Percentiles rank a stretch among this genome's conserved stretches.
Conservation (phyloP, 2,797 vertebrate genomes). For the Notoglanidium macrostoma region DNA sequence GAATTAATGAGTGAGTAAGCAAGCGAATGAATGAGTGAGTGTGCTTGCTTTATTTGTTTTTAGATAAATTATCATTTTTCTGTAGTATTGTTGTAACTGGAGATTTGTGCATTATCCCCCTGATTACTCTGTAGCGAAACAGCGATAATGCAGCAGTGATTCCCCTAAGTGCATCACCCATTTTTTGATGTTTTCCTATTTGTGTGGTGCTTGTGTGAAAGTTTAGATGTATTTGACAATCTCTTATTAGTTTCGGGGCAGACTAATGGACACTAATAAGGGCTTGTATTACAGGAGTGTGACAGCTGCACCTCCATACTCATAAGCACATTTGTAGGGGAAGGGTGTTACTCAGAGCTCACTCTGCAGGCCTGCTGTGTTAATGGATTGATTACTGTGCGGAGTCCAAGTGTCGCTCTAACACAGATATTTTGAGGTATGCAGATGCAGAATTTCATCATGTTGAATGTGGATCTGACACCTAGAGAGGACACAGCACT, state of each 20-base stretch:
- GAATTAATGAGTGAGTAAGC: constrained; percentile 26
- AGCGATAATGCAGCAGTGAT: constrained; percentile 4
- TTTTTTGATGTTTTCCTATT: constrained; percentile 63
- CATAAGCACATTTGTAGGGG: constrained; percentile 62
- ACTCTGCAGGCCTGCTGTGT: constrained; percentile 72
- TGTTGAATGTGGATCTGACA: constrained; percentile 52
- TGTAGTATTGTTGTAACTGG: constrained; percentile 10
- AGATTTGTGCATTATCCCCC: constrained; percentile 5
- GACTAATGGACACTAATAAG: constrained; percentile 87
- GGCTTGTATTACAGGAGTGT: constrained; percentile 82
- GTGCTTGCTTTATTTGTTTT: constrained; percentile 5
- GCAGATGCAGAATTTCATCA: constrained; percentile 53
- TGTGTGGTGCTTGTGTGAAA: constrained; percentile 74
- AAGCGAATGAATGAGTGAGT: constrained; percentile 11
- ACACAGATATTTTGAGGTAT: constrained; percentile 56
- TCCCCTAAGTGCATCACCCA: constrained; percentile 16
- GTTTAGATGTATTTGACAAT: constrained; percentile 86
- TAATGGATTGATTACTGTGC: constrained; percentile 78
- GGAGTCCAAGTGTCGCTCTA: constrained; percentile 54
- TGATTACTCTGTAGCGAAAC: constrained; percentile 28
- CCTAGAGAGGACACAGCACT: constrained; percentile 45
- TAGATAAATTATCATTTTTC: constrained; percentile 16
- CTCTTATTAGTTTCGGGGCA: constrained; percentile 88
- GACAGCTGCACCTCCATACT: constrained; percentile 85
- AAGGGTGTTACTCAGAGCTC: constrained; percentile 63